Evolutionary conservation across 53 echinoderm and acorn worm genomes (phyloP).

Genomic region (Holothuria scabra): DNA sequence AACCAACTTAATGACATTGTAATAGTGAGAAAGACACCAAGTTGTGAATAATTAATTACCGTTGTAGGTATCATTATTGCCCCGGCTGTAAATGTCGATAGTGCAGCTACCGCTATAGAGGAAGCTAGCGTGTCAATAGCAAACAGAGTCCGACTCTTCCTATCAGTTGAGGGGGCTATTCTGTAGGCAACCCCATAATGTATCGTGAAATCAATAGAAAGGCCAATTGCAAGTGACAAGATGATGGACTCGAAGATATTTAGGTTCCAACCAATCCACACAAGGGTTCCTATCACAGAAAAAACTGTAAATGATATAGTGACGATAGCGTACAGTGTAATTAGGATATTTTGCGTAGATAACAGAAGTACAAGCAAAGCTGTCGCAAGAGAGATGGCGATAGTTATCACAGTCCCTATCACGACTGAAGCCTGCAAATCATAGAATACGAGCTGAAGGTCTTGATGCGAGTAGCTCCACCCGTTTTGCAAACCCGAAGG

Average conservation of each 20-base stretch:
- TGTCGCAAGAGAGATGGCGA: slow-evolving; percentile 52
- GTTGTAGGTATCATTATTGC: slow-evolving; percentile 73
- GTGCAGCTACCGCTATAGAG: slow-evolving; percentile 72
- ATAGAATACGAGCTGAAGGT: slow-evolving; percentile 28
- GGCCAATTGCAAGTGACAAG: slow-evolving; percentile 69
- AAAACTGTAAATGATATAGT: slow-evolving; percentile 70
- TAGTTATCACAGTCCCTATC: slow-evolving; percentile 34
- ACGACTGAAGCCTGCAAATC: slow-evolving; percentile 53
- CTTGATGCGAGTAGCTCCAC: slow-evolving; percentile 50
- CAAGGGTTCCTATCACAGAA: slow-evolving; percentile 57
- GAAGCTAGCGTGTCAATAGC: slow-evolving; percentile 62
- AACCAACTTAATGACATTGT: slow-evolving; percentile 81
- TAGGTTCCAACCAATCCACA: slow-evolving; percentile 74
- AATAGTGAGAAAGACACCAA: slow-evolving; percentile 71
- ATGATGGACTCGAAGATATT: slow-evolving; percentile 72
- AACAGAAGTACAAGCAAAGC: slow-evolving; percentile 62
- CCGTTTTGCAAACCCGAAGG: slow-evolving; percentile 56
- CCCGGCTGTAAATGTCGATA: slow-evolving; percentile 80
- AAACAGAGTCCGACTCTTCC: slow-evolving; percentile 34
- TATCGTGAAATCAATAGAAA: slow-evolving; percentile 77
- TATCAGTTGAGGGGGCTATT: slow-evolving; percentile 44
- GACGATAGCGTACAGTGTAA: slow-evolving; percentile 52
- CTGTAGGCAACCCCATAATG: slow-evolving; percentile 83
- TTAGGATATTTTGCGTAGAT: slow-evolving; percentile 60
- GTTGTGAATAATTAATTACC: slow-evolving; percentile 66